Evolutionary conservation across 2,888 invertebrate species (phyloP), one percentile per base, ranked within the genome.

Genomic region (Molorchus minor): DNA sequence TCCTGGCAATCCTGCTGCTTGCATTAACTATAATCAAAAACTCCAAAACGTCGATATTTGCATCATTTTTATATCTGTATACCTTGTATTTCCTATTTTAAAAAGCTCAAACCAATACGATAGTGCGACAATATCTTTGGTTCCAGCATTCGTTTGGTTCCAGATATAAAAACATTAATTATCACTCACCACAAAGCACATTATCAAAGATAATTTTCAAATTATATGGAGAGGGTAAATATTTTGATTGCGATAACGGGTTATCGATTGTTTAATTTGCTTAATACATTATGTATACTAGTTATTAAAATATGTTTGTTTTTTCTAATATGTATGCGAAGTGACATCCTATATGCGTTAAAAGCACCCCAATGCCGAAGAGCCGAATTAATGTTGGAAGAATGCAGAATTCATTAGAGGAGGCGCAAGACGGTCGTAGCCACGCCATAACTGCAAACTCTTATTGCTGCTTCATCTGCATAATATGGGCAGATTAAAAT

Each of bases 201-300:
- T 33, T 33, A 33, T 33, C 33, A 33, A 33, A 52, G 41, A 52
- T 41, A 52, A 40, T 52, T 52, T 52, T 52, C 52, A 41, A 52
- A 41, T 52, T 52, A 52, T 40, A 17, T 40, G n/a, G 30, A 52
- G 52, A 40, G 52, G 52, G 19, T 52, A 52, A 52, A 52, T 52
- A 52, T 52, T 52, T 41, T 52, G 52, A 15, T 52, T 52, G 13
- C 15, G 52, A 52, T 52, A 52, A 41, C 16, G 7, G 17, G n/a
- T 41, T 41, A 41, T 40, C 41, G 30, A 29, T 30, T 52, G 25
- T 52, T 52, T 52, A 52, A 52, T 52, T 52, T 29, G n/a, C 20
- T 16, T 52, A 52, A 41, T 52, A 52, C 30, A 41, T 33, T 30
- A 33, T 52, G 30, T 40, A 40, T 29, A 40, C 29, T 44, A 25